These are phyloP conservation scores for Trichogramma evanescens DNA, from an alignment of 2,888 invertebrate genomes.

Conservation along the genomic window DNA sequence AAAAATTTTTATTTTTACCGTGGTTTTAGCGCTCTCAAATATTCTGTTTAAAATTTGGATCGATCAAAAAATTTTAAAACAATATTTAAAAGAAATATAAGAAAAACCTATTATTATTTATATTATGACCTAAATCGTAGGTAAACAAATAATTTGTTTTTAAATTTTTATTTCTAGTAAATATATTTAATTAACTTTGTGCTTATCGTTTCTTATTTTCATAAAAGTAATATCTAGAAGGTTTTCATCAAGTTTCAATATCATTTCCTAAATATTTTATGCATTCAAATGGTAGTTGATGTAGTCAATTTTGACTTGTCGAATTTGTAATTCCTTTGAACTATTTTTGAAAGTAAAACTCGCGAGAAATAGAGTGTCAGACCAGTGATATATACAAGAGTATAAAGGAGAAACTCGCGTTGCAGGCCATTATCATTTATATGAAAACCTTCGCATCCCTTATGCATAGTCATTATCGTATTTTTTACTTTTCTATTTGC, in stretches of 20 bases:
- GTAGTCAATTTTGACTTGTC: slow-evolving; percentile 32
- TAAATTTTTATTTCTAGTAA: too few relatives aligned
- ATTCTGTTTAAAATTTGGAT: too few relatives aligned
- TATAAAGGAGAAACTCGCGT: slow-evolving; percentile 29
- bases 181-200: too few relatives aligned
- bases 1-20: too few relatives aligned
- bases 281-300: slow-evolving; percentile 1
- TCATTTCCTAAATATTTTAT: not conserved
- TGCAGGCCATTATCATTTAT: slow-evolving; percentile 42
- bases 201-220: too few relatives aligned
- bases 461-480: slow-evolving; percentile 22
- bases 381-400: slow-evolving; percentile 11
- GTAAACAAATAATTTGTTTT: too few relatives aligned
- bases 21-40: too few relatives aligned
- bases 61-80: too few relatives aligned
- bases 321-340: slow-evolving; percentile 45
- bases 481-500: slow-evolving; percentile 15
- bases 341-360: slow-evolving; percentile 22
- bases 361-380: slow-evolving; percentile 1
- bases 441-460: slow-evolving; percentile 44
- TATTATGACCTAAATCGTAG: too few relatives aligned
- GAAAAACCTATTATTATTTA: too few relatives aligned
- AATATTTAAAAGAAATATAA: too few relatives aligned
- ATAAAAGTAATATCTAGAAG: too few relatives aligned
- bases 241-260: not conserved